Base-by-base conservation (phyloP, 2,888 invertebrate genomes). In the Lissocephala sabroskyi region DNA sequence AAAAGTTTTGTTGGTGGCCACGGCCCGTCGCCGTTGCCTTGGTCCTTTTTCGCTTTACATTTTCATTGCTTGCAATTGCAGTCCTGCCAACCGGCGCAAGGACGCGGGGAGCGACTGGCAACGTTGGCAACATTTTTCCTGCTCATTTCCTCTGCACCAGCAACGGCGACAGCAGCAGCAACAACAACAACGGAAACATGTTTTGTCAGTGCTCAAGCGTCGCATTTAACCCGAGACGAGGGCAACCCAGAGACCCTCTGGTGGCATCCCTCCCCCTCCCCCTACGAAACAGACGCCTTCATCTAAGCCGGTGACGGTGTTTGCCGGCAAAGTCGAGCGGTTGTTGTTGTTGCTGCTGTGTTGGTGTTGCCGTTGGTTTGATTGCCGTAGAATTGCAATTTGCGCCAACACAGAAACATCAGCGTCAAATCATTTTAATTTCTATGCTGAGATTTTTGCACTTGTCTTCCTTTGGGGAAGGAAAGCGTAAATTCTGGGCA, bases 381-480 rank as follows among this genome's bases (percentile, higher is more conserved):
- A 71, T 71, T 71, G 71, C 71, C 76, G 76, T 68, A 59, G 66
- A 71, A 71, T 71, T 71, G 76, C 70, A 71, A 76, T 71, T 71
- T 71, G 74, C 68, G 76, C 76, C 76, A 66, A 60, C 56, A 65
- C 74, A 76, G 60, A 76, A n/a, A 59, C 71, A 73, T 68, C 70
- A 76, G 76, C 68, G 76, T 73, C 76, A 76, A 71, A 71, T 71
- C 74, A 71, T 71, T 71, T 68, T 71, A 73, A 73, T 73, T 73
- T 73, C 55, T 73, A 58, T 46, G 64, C 60, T 62, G 65, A 62
- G 64, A 62, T 62, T 64, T 64, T 30, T 32, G 11, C 36, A 37
- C 19, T 37, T 42, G 19, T 39, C 42, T 50, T 23, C 28, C 35
- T 32, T n/a, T n/a, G n/a, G n/a, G n/a, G n/a, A n/a, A n/a, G n/a